Evolutionary conservation across 2,888 invertebrate genomes (phyloP).

Genomic region (Nowickia ferox): DNA sequence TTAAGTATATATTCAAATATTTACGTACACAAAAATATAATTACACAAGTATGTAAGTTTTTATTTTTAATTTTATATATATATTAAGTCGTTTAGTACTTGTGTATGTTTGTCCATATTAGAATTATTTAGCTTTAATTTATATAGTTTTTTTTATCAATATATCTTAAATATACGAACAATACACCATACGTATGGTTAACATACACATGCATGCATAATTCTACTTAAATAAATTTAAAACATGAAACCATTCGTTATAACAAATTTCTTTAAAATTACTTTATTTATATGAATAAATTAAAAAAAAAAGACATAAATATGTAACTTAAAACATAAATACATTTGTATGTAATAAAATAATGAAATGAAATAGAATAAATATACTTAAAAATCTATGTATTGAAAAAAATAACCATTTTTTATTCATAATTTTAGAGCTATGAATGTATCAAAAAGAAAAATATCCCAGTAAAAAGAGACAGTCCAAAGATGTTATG

Average conservation of each 20-base stretch:
- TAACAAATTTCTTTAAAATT: conserved; percentile 16
- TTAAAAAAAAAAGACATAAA: conserved; percentile 73
- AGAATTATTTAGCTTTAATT: conserved; percentile 74
- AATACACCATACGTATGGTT: conserved; percentile 65
- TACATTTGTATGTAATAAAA: conserved; percentile 40
- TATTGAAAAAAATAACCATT: too few relatives aligned
- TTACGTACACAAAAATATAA: neutral
- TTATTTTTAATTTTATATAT: conserved; percentile 9
- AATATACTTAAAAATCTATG: conserved; percentile 24
- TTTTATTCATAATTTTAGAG: too few relatives aligned
- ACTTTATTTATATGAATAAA: conserved; percentile 55
- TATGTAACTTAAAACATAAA: conserved; percentile 22
- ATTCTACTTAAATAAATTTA: conserved; percentile 1
- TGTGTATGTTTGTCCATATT: conserved; percentile 73
- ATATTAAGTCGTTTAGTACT: conserved; percentile 23
- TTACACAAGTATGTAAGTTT: neutral
- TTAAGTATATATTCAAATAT: conserved; percentile 22
- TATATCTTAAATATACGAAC: conserved; percentile 47
- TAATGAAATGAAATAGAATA: conserved; percentile 35
- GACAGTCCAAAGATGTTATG: too few relatives aligned
- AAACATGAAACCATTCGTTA: conserved; percentile 12
- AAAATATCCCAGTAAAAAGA: too few relatives aligned
- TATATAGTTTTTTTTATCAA: conserved; percentile 50
- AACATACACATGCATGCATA: conserved; percentile 9
- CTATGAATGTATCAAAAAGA: too few relatives aligned